Evolutionary conservation across 2,888 invertebrate genomes (phyloP), one percentile per base, ranked within the genome.

Genomic region (Oxycera nigricornis): DNA sequence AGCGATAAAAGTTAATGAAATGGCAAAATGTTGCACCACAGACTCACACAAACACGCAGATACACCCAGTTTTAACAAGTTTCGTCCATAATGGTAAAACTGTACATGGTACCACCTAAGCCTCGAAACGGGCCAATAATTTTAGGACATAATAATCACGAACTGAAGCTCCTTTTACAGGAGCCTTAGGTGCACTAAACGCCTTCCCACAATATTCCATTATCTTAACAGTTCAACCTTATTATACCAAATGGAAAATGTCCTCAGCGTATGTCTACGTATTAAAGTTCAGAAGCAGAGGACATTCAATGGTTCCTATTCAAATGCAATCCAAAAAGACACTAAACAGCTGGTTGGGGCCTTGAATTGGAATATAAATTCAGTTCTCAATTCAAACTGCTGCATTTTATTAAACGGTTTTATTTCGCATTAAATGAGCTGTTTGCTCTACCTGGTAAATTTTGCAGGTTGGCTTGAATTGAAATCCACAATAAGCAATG

Each of bases 71-170:
- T 75, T 59, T 59, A 75, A 73, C 65, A 73, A 61, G 62, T 52
- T 41, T 72, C 22, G 55, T 41, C 61, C 46, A 22, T 50, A 22
- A 31, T 41, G 31, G 20, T n/a, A 22, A 9, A 35, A 30, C 17
- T 14, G 31, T 57, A 20, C 14, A 24, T 6, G 14, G 26, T 59
- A 46, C 22, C 67, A 61, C 35, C 20, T 46, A 9, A 30, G 41
- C 35, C 55, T 26, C n/a, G n/a, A 61, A 65, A 41, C 46, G 31
- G 68, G 67, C 46, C 65, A 28, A 55, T 65, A 57, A 75, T 75
- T 76, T 76, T 62, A 72, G 61, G 73, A 76, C 67, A 73, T 76
- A 76, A 76, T 76, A 74, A 76, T 76, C 73, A 73, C 72, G 70
- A 72, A 46, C 61, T 52, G 74, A 65, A 46, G 67, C 65, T 73